Percentiles rank a stretch among this genome's conserved stretches.
Conservation (phyloP, 2,797 vertebrate species). For the Labroides dimidiatus region DNA sequence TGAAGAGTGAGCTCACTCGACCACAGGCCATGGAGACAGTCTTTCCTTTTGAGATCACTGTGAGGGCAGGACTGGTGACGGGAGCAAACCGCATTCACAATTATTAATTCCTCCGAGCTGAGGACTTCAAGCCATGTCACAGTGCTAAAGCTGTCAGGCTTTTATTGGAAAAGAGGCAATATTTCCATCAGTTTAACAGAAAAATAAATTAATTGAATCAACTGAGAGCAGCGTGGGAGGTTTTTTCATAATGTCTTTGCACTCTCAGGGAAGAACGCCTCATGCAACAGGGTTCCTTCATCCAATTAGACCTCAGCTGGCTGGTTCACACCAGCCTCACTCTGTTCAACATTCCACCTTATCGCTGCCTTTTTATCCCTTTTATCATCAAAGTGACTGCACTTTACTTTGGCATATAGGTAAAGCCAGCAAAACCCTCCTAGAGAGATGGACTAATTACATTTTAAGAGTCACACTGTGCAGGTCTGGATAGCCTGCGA, state of each 20-base stretch:
- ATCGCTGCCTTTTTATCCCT: slow-evolving; percentile 79
- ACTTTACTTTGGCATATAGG: slow-evolving; percentile 82
- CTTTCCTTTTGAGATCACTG: slow-evolving; percentile 47
- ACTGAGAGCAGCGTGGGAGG: slow-evolving; percentile 80
- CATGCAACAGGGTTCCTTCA: slow-evolving; percentile 84
- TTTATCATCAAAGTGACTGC: slow-evolving; percentile 84
- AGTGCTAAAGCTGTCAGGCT: slow-evolving; percentile 72
- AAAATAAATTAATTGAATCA: slow-evolving; percentile 85
- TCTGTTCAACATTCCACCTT: slow-evolving; percentile 77
- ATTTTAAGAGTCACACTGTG: slow-evolving; percentile 80
- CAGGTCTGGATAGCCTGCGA: slow-evolving; percentile 56
- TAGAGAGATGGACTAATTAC: slow-evolving; percentile 82
- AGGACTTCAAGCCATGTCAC: slow-evolving; percentile 65
- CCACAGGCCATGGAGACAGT: slow-evolving; percentile 51
- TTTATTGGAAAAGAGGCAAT: slow-evolving; percentile 82
- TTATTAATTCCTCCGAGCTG: slow-evolving; percentile 65
- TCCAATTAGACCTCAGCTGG: slow-evolving; percentile 84
- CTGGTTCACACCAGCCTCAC: slow-evolving; percentile 71
- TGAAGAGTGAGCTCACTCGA: slow-evolving; percentile 70
- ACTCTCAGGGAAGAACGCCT: slow-evolving; percentile 74
- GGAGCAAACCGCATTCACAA: slow-evolving; percentile 60
- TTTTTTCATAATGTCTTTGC: slow-evolving; percentile 81
- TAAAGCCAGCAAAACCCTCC: slow-evolving; percentile 79
- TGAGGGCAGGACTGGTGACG: slow-evolving; percentile 43
- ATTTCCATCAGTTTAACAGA: slow-evolving; percentile 82